Evolutionary conservation across 2,113 vertebrate genomes (phyloP), one percentile per base, ranked within the genome.

Genomic region (Hiodon tergisus): DNA sequence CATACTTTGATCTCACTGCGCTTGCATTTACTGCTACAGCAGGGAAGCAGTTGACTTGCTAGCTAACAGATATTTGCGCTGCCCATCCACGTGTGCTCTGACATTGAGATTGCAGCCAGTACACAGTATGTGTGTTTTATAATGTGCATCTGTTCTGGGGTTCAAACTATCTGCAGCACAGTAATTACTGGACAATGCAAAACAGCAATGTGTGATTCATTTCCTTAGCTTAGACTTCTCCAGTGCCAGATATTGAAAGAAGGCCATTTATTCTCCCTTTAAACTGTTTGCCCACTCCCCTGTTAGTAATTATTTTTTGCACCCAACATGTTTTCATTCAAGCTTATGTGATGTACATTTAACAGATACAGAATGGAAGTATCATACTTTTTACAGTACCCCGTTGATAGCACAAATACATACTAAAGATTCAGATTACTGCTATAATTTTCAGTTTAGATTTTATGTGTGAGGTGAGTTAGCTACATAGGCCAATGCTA

Each of bases 161-260:
- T 66, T 63, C 68, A 75, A 75, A 67, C 46, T 53, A 67, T 75
- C 46, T 58, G 11, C 59, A 54, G 51, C 53, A 58, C 63, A 58
- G 73, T 53, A 75, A 75, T 75, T 75, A 59, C 54, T 50, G 54
- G 73, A 75, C 73, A 59, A 75, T 75, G 67, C 73, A 75, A 67
- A 72, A 75, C 31, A 16, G 63, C 73, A 75, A 68, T 75, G 54
- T 75, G 73, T 75, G 73, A 75, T 75, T 75, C 65, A 75, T 75
- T 75, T 75, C 73, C 73, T 68, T 17, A 47, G 65, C 63, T 68
- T 68, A 47, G 63, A 67, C 73, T 31, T 47, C 46, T 46, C 65
- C 73, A 75, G 59, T 46, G 57, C 54, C 31, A 59, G 63, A 68
- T 68, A 67, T 68, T 59, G 63, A 54, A 17, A 75, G 63, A 68